Evolutionary conservation across 2,797 vertebrate species (phyloP), one percentile per base, ranked within the genome.

Genomic region (Xerus rutilus): DNA sequence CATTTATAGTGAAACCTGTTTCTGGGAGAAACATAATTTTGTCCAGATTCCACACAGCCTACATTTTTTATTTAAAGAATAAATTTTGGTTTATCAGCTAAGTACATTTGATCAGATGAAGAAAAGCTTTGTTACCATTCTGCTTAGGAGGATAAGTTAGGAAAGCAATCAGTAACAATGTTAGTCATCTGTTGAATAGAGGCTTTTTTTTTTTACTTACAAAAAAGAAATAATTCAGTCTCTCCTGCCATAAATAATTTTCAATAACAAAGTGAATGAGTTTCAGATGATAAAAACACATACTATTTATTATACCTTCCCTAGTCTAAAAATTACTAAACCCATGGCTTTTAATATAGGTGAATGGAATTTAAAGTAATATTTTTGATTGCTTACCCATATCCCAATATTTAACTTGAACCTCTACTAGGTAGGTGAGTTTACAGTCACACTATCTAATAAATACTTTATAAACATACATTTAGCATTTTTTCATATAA

Each of bases 391-490:
- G 81, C 86, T 59, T 88, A 79, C 54, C 69, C 54, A 91, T 64
- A 39, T 85, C 62, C 84, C 74, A 83, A 35, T 67, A 90, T 94
- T 95, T 94, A 94, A 96, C 82, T 72, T 89, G 76, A 89, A 94
- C 96, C 81, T 96, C 81, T 86, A 96, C 86, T 89, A 96, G 82
- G 82, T 87, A 95, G 86, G 35, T 92, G 81, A 94, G 74, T 88
- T 93, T 93, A 89, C 21, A 94, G 93, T 96, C 92, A 93, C 23
- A 84, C 52, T 95, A 94, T 89, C 95, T 96, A 94, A 97, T 97
- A 97, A 97, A 97, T 96, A 97, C 49, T 89, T 78, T 72, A 93
- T 95, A 90, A 90, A 96, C 93, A 96, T 87, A 92, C 83, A 95
- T 78, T 87, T 88, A 94, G 77, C 65, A 97, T 96, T 93, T 94